Percentiles rank a stretch among this genome's conserved stretches.
phyloP scores from a whole-genome alignment of 2,113 vertebrate species.

The Microtus oregoni region DNA sequence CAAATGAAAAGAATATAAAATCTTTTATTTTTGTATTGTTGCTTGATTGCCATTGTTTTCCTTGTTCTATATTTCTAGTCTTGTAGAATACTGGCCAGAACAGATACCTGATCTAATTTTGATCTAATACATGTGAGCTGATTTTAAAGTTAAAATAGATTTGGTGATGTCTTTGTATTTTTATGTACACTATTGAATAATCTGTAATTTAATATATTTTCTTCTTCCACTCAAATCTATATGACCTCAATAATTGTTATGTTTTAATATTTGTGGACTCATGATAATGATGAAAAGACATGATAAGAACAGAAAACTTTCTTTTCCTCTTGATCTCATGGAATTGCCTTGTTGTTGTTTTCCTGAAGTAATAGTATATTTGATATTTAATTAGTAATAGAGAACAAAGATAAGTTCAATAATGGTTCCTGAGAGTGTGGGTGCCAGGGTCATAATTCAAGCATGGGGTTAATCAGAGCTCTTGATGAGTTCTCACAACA shows the following conservation, averaged over 20 bases:
- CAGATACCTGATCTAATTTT: not conserved
- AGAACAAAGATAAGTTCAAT: not conserved
- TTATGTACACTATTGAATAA: not conserved
- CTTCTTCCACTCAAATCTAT: not conserved
- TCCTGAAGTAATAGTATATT: not conserved
- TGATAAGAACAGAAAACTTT: not conserved
- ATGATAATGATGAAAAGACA: not conserved
- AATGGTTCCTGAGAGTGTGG: not conserved
- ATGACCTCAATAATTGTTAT: not conserved
- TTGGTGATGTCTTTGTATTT: not conserved
- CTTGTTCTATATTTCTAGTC: not conserved
- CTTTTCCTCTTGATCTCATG: not conserved
- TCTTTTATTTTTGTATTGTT: not conserved
- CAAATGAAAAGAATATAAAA: not conserved
- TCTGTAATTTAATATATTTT: not conserved
- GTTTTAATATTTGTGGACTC: not conserved
- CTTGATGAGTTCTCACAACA: not conserved
- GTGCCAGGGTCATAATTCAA: not conserved
- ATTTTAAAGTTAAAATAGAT: not conserved
- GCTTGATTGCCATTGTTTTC: not conserved
- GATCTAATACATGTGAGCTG: not conserved
- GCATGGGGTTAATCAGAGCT: not conserved
- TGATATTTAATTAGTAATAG: not conserved
- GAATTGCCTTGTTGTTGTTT: not conserved
- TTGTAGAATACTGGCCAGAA: not conserved